Conservation (phyloP, 2,888 invertebrate genomes). For the Cheilosia urbana region DNA sequence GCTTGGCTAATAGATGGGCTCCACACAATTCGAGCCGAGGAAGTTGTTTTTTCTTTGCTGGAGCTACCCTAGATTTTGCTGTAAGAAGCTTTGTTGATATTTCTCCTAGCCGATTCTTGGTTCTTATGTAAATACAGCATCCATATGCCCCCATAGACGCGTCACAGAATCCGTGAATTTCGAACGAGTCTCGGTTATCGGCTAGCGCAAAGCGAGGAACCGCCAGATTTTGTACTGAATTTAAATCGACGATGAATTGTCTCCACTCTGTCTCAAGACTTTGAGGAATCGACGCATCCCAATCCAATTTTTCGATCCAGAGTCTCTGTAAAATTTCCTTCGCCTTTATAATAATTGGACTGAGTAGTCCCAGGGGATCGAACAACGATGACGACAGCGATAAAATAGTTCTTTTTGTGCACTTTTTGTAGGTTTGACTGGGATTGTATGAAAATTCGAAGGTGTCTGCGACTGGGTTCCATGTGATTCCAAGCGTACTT, state of each 20-base stretch:
- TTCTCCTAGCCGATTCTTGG: background rate
- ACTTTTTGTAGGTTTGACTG: background rate
- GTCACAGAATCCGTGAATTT: constrained; percentile 28
- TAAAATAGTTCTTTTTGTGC: constrained; percentile 36
- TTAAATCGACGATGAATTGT: background rate
- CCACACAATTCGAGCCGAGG: too few species aligned
- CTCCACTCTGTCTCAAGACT: background rate
- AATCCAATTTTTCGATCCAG: background rate
- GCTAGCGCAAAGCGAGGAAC: constrained; percentile 3
- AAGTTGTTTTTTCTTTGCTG: too few species aligned
- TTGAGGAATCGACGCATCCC: constrained; percentile 6
- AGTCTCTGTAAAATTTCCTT: background rate
- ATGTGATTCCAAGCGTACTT: background rate
- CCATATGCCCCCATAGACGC: too few species aligned
- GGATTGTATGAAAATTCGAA: constrained; percentile 20
- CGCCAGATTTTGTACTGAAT: background rate
- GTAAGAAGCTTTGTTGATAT: too few species aligned
- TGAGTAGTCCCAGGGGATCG: background rate
- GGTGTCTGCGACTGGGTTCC: background rate
- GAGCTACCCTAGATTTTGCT: too few species aligned
- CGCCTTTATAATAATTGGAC: too few species aligned
- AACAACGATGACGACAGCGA: background rate
- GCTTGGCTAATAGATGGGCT: too few species aligned
- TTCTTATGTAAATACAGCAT: background rate
- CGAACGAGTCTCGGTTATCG: background rate